Base-by-base conservation (phyloP, 1,140 invertebrate genomes). In the Pinna nobilis region DNA sequence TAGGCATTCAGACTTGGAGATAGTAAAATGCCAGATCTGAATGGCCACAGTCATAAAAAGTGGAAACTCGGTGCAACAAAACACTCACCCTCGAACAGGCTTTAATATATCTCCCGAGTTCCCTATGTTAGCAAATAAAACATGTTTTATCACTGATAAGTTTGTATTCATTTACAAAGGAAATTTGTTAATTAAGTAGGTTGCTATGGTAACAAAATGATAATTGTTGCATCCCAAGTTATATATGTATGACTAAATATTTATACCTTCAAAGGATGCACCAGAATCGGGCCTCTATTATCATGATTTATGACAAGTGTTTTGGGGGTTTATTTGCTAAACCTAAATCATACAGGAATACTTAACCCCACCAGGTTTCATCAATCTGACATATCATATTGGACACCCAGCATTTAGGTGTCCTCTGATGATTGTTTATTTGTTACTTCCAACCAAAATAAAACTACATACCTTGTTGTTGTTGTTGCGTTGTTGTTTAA, bases 171-270 rank as follows among this genome's bases (percentile, higher is more conserved):
- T 57, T 64, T 69, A 65, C 47, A 50, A 57, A 65, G 30, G n/a
- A 37, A 53, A 47, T 25, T 25, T 66, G 51, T 61, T 68, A 72
- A 72, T 76, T 71, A 69, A 53, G 32, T 44, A 23, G 20, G 74
- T 72, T 57, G 32, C 65, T 49, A 68, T 47, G 57, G 69, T 23
- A 64, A 69, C 74, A 18, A 32, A 72, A 71, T 68, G 63, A 67
- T 76, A 72, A 72, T 76, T 72, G 50, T 76, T 60, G 50, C 59
- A 76, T 63, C 72, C 55, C 69, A 32, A 64, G 65, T 64, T 57
- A 64, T 51, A 63, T 30, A 41, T 51, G 47, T 63, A 39, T 33
- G 63, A 51, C 41, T 57, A 70, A 59, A 65, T 76, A 60, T 70
- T 51, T 35, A 60, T 47, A 41, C 37, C 30, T 61, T 57, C 39